Percentiles rank a stretch among this genome's conserved stretches.
These are phyloP conservation scores for Rhingia rostrata DNA, from an alignment of 2,888 invertebrate species.

Conservation along the genomic window DNA sequence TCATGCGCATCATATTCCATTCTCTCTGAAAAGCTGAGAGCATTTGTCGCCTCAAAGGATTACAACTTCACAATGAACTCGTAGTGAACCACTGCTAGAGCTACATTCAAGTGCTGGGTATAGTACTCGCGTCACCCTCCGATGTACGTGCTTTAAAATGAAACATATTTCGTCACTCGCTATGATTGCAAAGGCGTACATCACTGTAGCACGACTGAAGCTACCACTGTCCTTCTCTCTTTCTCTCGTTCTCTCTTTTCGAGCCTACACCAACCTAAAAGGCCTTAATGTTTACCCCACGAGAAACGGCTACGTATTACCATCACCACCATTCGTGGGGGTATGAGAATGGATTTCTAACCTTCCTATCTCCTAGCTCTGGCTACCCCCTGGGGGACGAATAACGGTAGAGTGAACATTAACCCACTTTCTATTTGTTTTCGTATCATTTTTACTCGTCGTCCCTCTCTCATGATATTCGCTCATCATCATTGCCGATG, in stretches of 20 bases:
- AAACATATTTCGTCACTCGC: slow-evolving; percentile 58
- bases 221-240: not conserved
- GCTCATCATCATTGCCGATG: slow-evolving; percentile 60
- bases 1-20: slow-evolving; percentile 12
- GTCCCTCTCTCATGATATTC: slow-evolving; percentile 46
- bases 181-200: slow-evolving; percentile 19
- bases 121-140: not conserved
- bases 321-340: not conserved
- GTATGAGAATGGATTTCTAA: slow-evolving; percentile 29
- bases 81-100: slow-evolving; percentile 38
- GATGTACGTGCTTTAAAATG: slow-evolving; percentile 28
- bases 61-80: slow-evolving; percentile 33
- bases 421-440: slow-evolving; percentile 72
- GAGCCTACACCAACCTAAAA: slow-evolving; percentile 54
- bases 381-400: slow-evolving; percentile 31
- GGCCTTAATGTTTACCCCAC: slow-evolving; percentile 28
- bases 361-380: slow-evolving; percentile 6
- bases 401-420: slow-evolving; percentile 56
- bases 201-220: slow-evolving; percentile 3
- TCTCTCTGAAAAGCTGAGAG: not conserved
- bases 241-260: slow-evolving; percentile 15
- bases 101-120: slow-evolving; percentile 23
- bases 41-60: too few relatives aligned
- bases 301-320: slow-evolving; percentile 2
- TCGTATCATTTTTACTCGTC: slow-evolving; percentile 62